These are phyloP conservation scores for Paramuricea clavata DNA, from an alignment of 92 coral and sea anemone species.

Conservation along the genomic window DNA sequence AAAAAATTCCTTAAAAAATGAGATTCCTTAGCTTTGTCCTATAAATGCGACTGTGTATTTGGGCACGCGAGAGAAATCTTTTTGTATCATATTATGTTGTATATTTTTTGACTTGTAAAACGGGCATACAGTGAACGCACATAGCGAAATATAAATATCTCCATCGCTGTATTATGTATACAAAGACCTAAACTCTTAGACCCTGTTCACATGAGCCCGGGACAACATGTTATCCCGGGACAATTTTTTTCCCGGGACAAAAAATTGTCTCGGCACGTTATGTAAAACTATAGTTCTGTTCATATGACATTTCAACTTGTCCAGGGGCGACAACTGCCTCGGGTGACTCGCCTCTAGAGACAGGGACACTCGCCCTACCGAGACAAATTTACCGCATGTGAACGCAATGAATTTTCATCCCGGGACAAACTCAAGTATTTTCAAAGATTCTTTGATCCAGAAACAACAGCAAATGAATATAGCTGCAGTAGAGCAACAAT, in stretches of 20 bases:
- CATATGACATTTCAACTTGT: background rate
- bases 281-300: background rate
- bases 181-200: no score
- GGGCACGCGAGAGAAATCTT: no score
- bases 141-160: no score
- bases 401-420: background rate
- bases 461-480: background rate
- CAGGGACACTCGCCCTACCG: slow-evolving; percentile 26
- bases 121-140: no score
- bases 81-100: no score
- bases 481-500: slow-evolving; percentile 5
- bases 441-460: background rate
- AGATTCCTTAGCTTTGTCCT: no score
- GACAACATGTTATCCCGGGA: background rate
- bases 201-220: slow-evolving; percentile 24
- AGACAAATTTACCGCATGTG: slow-evolving; percentile 1
- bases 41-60: no score
- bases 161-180: no score
- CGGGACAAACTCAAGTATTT: background rate
- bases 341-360: slow-evolving; percentile 14
- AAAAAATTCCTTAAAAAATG: no score
- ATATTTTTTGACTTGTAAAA: no score
- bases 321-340: background rate
- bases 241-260: background rate
- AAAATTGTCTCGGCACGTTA: background rate